These are phyloP conservation scores for Clarias gariepinus DNA, from an alignment of 2,113 vertebrate genomes.

Conservation along the genomic window DNA sequence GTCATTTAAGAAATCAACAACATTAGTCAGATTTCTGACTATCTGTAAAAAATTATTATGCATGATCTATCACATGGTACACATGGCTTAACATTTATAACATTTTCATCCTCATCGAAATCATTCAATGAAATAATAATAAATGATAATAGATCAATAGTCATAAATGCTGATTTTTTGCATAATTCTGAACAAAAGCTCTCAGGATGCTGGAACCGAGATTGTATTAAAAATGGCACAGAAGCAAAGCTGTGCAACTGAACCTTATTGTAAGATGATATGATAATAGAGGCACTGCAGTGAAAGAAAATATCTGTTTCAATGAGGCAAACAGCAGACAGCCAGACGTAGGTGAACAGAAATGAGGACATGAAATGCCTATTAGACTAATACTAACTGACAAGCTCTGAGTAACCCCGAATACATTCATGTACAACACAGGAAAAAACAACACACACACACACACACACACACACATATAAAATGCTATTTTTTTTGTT, in stretches of 20 bases:
- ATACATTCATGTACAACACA: background rate
- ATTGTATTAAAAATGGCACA: conserved; percentile 21
- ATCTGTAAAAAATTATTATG: too few species aligned
- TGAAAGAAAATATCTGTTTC: background rate
- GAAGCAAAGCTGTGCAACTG: background rate
- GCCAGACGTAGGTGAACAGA: conserved; percentile 6
- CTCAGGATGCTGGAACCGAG: background rate
- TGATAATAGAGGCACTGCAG: background rate
- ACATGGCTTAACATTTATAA: background rate
- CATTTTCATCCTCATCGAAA: background rate
- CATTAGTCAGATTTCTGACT: too few species aligned
- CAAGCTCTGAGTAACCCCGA: background rate
- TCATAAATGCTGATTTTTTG: background rate
- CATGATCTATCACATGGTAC: background rate
- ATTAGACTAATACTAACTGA: background rate
- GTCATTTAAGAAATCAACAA: too few species aligned
- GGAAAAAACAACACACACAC: background rate
- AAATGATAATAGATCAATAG: too few species aligned
- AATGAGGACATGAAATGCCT: background rate
- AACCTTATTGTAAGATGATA: conserved; percentile 5
- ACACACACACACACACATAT: too few species aligned
- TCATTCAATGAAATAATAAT: background rate
- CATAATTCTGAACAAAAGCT: background rate
- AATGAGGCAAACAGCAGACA: background rate
- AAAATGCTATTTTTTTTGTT: background rate